These are phyloP conservation scores for Drosophila pandora DNA, from an alignment of 1,140 invertebrate species.

Conservation along the genomic window DNA sequence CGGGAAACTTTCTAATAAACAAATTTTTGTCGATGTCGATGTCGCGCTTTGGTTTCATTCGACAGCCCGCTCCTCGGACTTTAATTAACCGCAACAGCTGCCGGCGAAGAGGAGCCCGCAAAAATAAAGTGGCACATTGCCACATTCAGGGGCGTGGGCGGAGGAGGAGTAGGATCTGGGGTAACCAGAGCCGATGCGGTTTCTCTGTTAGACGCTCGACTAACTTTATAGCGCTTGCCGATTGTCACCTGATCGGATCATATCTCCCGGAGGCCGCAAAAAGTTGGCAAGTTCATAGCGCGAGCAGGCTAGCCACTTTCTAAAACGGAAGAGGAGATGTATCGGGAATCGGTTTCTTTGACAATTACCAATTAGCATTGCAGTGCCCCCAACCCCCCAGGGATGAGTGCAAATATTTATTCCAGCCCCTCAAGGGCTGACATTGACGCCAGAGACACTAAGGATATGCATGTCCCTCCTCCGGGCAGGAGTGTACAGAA, in stretches of 20 bases:
- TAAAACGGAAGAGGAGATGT: slow-evolving; percentile 38
- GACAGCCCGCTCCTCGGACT: slow-evolving; percentile 33
- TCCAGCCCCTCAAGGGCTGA: slow-evolving; percentile 41
- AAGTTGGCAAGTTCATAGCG: slow-evolving; percentile 62
- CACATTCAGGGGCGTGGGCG: background rate
- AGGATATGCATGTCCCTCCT: slow-evolving; percentile 20
- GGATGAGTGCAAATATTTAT: slow-evolving; percentile 50
- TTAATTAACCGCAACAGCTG: slow-evolving; percentile 68
- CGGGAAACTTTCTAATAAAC: slow-evolving; percentile 56
- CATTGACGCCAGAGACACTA: slow-evolving; percentile 44
- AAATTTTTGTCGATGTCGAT: slow-evolving; percentile 44
- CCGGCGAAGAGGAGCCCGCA: slow-evolving; percentile 15
- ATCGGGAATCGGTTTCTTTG: slow-evolving; percentile 16
- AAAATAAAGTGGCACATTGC: slow-evolving; percentile 49
- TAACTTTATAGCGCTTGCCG: slow-evolving; percentile 49
- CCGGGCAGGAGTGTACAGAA: slow-evolving; percentile 1
- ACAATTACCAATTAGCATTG: slow-evolving; percentile 26
- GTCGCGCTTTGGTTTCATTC: slow-evolving; percentile 41
- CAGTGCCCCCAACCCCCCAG: slow-evolving; percentile 1
- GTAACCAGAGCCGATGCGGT: slow-evolving; percentile 64
- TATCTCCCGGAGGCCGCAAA: slow-evolving; percentile 34
- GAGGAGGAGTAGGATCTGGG: background rate
- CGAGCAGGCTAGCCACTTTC: slow-evolving; percentile 40
- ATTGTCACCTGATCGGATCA: slow-evolving; percentile 69
- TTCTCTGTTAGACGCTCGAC: slow-evolving; percentile 46